Percentiles rank a stretch among this genome's conserved stretches.
Conservation (phyloP, 2,113 vertebrate genomes). For the Leptobrachium ailaonicum region DNA sequence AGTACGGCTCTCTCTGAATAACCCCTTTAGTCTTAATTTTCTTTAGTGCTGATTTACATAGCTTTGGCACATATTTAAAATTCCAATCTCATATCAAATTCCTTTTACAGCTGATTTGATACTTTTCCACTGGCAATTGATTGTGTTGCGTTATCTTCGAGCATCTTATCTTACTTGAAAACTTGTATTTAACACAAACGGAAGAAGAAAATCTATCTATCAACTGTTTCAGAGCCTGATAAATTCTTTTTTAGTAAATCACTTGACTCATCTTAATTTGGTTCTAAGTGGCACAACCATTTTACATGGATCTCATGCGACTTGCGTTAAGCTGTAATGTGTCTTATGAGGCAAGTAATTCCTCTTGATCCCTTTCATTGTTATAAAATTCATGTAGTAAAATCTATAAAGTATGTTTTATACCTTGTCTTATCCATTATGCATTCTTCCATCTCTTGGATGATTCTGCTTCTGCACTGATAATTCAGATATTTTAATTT, state of each 20-base stretch:
- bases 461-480: conserved; percentile 18
- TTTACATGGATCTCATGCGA: not conserved
- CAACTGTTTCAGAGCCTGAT: not conserved
- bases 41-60: no score
- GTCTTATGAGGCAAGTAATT: conserved; percentile 24
- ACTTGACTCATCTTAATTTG: not conserved
- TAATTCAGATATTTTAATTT: conserved; percentile 41
- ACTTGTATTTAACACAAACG: not conserved
- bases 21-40: no score
- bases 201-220: not conserved
- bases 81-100: no score
- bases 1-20: no score
- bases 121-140: not conserved
- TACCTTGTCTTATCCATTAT: conserved; percentile 43
- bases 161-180: not conserved
- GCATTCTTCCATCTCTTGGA: conserved; percentile 24
- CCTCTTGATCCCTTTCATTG: conserved; percentile 37
- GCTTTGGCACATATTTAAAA: no score
- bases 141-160: not conserved
- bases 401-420: conserved; percentile 35
- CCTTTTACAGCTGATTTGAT: not conserved
- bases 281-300: not conserved
- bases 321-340: conserved; percentile 3
- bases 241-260: not conserved
- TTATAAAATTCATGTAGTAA: conserved; percentile 35